Conservation (phyloP, 2,113 vertebrate species). For the Oncorhynchus kisutch region DNA sequence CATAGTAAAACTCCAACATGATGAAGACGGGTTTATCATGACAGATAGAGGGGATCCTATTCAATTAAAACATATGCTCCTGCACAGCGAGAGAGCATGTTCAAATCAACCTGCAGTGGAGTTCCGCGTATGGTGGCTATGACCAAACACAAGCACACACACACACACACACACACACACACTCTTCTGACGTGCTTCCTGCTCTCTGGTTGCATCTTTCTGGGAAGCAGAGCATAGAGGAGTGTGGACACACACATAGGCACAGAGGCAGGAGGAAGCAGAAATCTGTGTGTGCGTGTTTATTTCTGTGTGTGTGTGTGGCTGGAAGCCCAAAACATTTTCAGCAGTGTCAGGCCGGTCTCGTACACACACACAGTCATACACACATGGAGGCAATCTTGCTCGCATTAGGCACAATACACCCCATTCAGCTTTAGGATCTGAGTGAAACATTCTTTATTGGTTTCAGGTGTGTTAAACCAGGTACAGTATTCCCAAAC, state of each 20-base stretch:
- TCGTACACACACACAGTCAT: slow-evolving; percentile 17
- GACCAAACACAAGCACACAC: not conserved
- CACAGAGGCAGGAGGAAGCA: not conserved
- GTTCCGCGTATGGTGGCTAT: not conserved
- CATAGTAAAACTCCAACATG: no score
- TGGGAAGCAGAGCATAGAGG: not conserved
- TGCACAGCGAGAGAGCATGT: no score
- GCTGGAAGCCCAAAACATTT: not conserved
- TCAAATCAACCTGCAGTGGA: not conserved
- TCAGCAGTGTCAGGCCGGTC: slow-evolving; percentile 22
- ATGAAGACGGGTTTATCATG: no score
- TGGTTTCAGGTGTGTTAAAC: no score
- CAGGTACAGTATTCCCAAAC: no score
- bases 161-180: not conserved
- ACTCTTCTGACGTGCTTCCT: slow-evolving; percentile 11
- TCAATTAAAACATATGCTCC: no score
- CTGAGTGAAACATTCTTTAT: no score
- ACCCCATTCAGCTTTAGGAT: no score
- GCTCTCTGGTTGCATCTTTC: slow-evolving; percentile 1
- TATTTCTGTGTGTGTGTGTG: not conserved
- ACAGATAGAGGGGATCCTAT: no score
- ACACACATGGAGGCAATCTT: not conserved
- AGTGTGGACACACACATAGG: no score
- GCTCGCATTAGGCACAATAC: not conserved
- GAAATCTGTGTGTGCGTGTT: not conserved